Base-by-base conservation (phyloP, 2,113 vertebrate species). In the Perca flavescens region DNA sequence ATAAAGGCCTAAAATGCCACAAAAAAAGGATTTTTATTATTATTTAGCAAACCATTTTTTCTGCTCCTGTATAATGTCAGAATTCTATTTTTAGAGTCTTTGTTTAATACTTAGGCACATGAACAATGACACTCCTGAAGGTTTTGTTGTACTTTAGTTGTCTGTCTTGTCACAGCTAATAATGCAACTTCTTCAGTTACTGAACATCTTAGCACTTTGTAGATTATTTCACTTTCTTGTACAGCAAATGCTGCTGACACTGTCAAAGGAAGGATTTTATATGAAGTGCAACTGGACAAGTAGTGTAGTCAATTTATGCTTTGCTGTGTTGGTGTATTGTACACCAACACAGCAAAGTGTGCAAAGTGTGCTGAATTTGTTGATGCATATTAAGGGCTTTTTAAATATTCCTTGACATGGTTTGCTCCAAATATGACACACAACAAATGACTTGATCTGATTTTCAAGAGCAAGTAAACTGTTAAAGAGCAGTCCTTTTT, bases 101-200 rank as follows among this genome's bases (percentile, higher is more conserved):
- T 72, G n/a, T 72, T 49, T 19, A 31, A 17, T 50, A 56, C 74
- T 72, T 71, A 47, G 12, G 12, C 74, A 71, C 47, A 46, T 71
- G 67, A 74, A 58, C 49, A 84, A 3, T 69, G 67, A 67, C 53
- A 70, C 53, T 28, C 72, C 57, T 15, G 5, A 61, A 47, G 62
- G 34, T 67, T 69, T 76, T 79, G n/a, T 73, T 80, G 68, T 52
- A 10, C 60, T 78, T 58, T 53, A 34, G 36, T 58, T 52, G 40
- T 70, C 64, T 19, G 6, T 72, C 78, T 81, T 86, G 74, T 81
- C 54, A 9, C 22, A 68, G 50, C 53, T 79, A 58, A 76, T 76
- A 73, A 72, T 49, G 11, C 53, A 74, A 15, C 58, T 22, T 47
- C 50, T 34, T 12, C 31, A 43, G 16, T 63, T 22, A 43, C 31